Evolutionary conservation across 2,888 invertebrate genomes (phyloP).

Genomic region (Limnephilus auricula): DNA sequence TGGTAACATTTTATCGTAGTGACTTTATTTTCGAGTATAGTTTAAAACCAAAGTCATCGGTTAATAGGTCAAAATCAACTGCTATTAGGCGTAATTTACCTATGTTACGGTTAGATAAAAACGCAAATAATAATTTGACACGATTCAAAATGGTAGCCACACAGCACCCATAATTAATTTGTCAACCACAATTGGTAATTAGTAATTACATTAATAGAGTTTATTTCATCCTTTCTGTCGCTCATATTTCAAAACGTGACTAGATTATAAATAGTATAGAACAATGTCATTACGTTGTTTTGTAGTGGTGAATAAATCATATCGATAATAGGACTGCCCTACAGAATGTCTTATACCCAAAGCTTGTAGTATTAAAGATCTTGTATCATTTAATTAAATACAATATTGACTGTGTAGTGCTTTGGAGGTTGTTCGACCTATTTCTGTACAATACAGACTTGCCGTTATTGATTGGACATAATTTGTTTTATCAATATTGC

Average conservation of each 20-base stretch:
- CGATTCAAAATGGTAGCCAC: background rate
- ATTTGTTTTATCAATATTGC: slow-evolving; percentile 21
- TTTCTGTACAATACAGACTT: slow-evolving; percentile 4
- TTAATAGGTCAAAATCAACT: background rate
- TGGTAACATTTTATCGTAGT: background rate
- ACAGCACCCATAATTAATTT: background rate
- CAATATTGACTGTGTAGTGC: background rate
- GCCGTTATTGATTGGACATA: slow-evolving; percentile 17
- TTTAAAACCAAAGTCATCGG: background rate
- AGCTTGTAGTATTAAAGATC: slow-evolving; percentile 20
- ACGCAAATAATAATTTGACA: background rate
- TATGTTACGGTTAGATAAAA: background rate
- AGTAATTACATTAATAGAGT: background rate
- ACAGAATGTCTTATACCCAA: background rate
- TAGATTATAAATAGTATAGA: slow-evolving; percentile 15
- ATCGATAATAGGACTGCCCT: slow-evolving; percentile 3
- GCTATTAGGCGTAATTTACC: background rate
- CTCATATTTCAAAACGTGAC: slow-evolving; percentile 1
- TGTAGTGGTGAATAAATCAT: slow-evolving; percentile 29
- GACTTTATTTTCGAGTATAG: background rate
- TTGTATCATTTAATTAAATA: slow-evolving; percentile 34
- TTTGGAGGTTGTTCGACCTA: slow-evolving; percentile 26
- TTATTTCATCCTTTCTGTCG: slow-evolving; percentile 17
- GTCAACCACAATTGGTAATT: background rate
- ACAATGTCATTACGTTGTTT: slow-evolving; percentile 29